Conservation (phyloP, 2,888 invertebrate species). For the Nephrocerus scutellatus region DNA sequence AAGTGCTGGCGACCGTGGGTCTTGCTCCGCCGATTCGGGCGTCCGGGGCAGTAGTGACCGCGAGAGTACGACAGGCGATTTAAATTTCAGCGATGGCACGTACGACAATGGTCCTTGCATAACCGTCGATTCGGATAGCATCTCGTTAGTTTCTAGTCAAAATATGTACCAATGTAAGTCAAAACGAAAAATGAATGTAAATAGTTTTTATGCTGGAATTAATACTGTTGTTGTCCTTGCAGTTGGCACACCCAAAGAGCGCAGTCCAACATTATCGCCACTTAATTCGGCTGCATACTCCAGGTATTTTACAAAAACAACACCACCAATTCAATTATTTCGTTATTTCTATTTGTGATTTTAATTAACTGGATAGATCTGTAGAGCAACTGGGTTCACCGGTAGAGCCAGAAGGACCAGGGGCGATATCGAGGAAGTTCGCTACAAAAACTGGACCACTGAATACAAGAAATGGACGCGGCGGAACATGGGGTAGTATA, state of each 20-base stretch:
- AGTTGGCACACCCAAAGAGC: constrained; percentile 76
- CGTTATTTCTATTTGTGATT: neutral
- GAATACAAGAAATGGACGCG: constrained; percentile 55
- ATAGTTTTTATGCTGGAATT: neutral
- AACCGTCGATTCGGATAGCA: constrained; percentile 48
- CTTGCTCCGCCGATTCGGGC: constrained; percentile 81
- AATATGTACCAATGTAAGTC: constrained; percentile 48
- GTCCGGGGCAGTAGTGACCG: constrained; percentile 72
- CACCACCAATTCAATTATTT: constrained; percentile 49
- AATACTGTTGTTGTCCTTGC: constrained; percentile 27
- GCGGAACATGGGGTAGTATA: constrained; percentile 83
- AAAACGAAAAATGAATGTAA: neutral
- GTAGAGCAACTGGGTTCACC: constrained; percentile 75
- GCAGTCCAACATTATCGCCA: constrained; percentile 76
- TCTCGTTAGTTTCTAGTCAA: constrained; percentile 47
- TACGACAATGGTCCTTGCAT: constrained; percentile 49
- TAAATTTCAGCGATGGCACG: constrained; percentile 65
- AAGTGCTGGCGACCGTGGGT: constrained; percentile 64
- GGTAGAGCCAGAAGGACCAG: constrained; percentile 61
- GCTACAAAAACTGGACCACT: constrained; percentile 43
- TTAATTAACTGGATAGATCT: constrained; percentile 37
- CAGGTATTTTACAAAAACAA: constrained; percentile 51
- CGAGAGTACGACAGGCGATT: constrained; percentile 69
- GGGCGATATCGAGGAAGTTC: constrained; percentile 46
- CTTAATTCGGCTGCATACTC: constrained; percentile 69